Evolutionary conservation across 37 sponge, comb jelly and placozoan genomes (phyloP).

Genomic region (Halisarca cf. caerulea): DNA sequence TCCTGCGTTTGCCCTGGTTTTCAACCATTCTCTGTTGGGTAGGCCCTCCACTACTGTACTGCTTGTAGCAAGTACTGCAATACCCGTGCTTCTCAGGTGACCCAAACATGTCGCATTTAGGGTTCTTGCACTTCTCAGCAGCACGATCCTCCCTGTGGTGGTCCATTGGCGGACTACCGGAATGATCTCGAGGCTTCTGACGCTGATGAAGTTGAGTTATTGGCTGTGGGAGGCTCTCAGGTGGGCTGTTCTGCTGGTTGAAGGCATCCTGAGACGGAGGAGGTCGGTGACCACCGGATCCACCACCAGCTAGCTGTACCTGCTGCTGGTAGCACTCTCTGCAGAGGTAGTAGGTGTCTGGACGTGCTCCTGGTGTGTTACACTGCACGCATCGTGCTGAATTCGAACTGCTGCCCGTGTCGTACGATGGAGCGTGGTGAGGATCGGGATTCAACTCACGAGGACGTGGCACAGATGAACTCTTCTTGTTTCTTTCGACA

Average conservation of each 20-base stretch:
- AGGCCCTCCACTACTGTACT: not conserved
- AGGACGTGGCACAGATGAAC: not conserved
- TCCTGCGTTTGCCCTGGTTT: not conserved
- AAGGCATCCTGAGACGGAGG: not conserved
- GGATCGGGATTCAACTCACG: not conserved
- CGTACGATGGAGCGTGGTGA: not conserved
- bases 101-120: constrained; percentile 63
- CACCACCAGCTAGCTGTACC: not conserved
- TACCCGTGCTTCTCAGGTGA: constrained; percentile 35
- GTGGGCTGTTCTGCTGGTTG: not conserved
- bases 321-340: constrained; percentile 37
- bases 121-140: constrained; percentile 22
- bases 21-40: not conserved
- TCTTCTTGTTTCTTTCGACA: not conserved
- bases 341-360: constrained; percentile 54
- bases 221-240: not conserved
- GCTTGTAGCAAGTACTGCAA: constrained; percentile 59
- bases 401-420: not conserved
- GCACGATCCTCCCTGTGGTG: not conserved
- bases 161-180: not conserved
- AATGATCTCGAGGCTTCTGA: not conserved
- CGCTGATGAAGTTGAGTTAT: too few species aligned
- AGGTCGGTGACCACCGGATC: not conserved
- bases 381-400: constrained; percentile 44
- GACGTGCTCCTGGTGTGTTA: constrained; percentile 42